Evolutionary conservation across 2,797 vertebrate genomes (phyloP), one percentile per base, ranked within the genome.

Genomic region (Salmo trutta): DNA sequence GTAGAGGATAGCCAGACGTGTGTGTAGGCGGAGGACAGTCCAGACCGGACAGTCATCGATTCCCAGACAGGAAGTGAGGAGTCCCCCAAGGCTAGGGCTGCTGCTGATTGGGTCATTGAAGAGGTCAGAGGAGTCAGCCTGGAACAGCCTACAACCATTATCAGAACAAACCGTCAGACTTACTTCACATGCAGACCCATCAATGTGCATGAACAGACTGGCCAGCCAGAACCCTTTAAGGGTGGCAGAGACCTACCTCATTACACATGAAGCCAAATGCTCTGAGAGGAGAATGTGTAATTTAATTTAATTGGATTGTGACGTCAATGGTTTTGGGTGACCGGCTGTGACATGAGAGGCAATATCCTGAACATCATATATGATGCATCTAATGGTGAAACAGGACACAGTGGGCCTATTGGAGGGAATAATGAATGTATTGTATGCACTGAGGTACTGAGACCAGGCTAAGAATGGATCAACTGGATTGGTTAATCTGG

Each of bases 61-160:
- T 62, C 59, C 71, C 75, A 62, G 59, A 78, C 70, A 78, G 71
- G 62, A 71, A 27, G 76, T n/a, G 7, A 51, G 68, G 16, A 16
- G 68, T 70, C 36, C 68, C 68, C 68, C 36, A 36, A 70, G 68
- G 68, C 68, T 70, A 36, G 17, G 8, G 15, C 59, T 15, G 52
- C 27, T 70, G 21, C n/a, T 19, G 17, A 31, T 51, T 29, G 29
- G 66, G 66, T 68, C 64, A 51, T 65, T 8, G 64, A 41, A 70
- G 14, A 70, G 75, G 65, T 76, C 47, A 33, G n/a, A 21, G 33
- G 33, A 36, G 21, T 36, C 19, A 6, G 33, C 21, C 29, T 66
- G 36, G 66, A 70, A 70, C 21, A 36, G 73, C 31, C 75, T 21
- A 69, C 66, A 76, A 54, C 51, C 36, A 47, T 70, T 70, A 70